Percentiles rank a stretch among this genome's conserved stretches.
phyloP scores from a whole-genome alignment of 2,113 vertebrate genomes.

The Stegastes partitus region DNA sequence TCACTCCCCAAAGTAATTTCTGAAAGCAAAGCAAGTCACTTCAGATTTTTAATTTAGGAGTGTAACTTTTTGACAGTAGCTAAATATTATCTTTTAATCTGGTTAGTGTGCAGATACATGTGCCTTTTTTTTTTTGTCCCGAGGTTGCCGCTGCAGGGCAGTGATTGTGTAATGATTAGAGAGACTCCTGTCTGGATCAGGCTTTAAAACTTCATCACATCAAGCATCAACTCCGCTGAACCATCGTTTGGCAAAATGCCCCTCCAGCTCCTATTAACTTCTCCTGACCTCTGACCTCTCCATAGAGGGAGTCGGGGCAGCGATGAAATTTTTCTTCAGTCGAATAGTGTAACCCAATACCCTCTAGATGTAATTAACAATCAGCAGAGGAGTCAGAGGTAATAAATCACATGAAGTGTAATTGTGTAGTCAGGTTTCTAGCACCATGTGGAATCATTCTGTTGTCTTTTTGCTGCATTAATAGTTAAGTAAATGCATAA shows the following conservation, averaged over 20 bases:
- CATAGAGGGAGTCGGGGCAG: background rate
- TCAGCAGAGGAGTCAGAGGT: background rate
- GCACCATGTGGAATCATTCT: no score
- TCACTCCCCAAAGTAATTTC: background rate
- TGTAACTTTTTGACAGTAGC: background rate
- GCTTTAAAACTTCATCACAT: constrained; percentile 28
- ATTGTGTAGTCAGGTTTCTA: background rate
- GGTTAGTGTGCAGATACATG: background rate
- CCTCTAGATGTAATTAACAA: background rate
- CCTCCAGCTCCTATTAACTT: constrained; percentile 13
- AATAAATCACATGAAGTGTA: constrained; percentile 5
- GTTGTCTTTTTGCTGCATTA: no score
- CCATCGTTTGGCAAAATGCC: constrained; percentile 6
- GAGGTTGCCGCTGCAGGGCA: constrained; percentile 8
- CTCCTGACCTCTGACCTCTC: constrained; percentile 19
- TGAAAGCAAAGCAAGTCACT: background rate
- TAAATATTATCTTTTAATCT: constrained; percentile 1
- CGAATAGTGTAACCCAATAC: background rate
- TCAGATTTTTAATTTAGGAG: background rate
- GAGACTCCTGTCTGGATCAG: constrained; percentile 5
- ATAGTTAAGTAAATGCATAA: no score
- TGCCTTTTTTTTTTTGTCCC: background rate
- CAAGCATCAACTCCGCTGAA: constrained; percentile 8
- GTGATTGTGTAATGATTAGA: constrained; percentile 33
- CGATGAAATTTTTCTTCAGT: background rate